These are phyloP conservation scores for Diaphora mendica DNA, from an alignment of 2,888 invertebrate genomes.

Conservation along the genomic window DNA sequence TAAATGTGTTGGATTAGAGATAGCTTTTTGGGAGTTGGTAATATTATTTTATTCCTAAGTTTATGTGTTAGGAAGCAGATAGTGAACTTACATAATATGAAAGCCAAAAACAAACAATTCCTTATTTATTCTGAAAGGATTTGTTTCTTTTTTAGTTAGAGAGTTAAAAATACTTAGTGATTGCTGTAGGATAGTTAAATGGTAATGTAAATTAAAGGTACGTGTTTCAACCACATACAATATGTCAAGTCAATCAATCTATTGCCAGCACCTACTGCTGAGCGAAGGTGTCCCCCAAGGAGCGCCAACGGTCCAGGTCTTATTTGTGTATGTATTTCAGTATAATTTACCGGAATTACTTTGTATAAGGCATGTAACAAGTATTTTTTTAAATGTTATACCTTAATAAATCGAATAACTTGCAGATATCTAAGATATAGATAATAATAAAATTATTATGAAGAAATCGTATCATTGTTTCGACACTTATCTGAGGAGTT, in stretches of 20 bases:
- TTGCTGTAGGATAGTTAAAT: background rate
- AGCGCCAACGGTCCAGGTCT: no score
- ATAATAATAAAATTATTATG: no score
- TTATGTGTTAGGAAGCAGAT: background rate
- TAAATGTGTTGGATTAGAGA: slow-evolving; percentile 14
- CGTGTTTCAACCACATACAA: background rate
- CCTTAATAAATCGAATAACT: no score
- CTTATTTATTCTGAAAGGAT: background rate
- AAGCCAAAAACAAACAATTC: background rate
- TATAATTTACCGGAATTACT: background rate
- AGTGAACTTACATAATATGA: background rate
- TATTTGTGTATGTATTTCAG: no score
- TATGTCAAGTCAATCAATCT: background rate
- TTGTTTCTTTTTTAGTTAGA: background rate
- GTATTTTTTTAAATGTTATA: no score
- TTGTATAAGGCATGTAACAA: background rate
- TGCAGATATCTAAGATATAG: no score
- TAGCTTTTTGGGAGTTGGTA: background rate
- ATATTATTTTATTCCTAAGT: slow-evolving; percentile 7
- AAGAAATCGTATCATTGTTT: background rate
- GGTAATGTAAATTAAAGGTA: background rate
- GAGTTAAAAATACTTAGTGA: background rate
- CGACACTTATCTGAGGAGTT: background rate
- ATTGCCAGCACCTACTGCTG: no score
- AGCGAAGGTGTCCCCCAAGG: no score